Conservation (phyloP, 2,797 vertebrate genomes). For the Enteromius anoplus region DNA sequence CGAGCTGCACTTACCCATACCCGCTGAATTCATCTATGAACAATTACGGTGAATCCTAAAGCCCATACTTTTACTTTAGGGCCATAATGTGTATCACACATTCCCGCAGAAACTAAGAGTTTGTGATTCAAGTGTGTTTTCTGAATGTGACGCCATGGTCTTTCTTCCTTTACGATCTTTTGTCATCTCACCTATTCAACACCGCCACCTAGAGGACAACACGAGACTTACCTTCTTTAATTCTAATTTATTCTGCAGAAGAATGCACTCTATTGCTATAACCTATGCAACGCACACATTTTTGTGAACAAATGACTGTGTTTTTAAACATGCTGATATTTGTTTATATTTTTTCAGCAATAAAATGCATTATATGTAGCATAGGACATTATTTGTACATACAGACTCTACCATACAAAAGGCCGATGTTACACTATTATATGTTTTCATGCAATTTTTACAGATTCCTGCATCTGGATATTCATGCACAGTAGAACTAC, state of each 20-base stretch:
- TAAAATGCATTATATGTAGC: neutral
- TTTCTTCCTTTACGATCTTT: conserved; percentile 44
- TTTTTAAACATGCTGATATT: neutral
- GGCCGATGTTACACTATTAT: neutral
- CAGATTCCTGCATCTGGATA: neutral
- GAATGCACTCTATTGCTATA: neutral
- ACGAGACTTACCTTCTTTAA: neutral
- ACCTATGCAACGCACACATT: neutral
- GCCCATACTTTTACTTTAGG: neutral
- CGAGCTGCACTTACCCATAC: conserved; percentile 11
- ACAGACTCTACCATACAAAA: neutral
- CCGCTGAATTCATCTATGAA: conserved; percentile 21
- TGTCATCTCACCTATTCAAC: neutral
- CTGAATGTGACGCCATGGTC: neutral
- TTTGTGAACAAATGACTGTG: neutral
- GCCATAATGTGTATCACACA: neutral
- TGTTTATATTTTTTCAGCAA: neutral
- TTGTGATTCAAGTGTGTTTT: neutral
- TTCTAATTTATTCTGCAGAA: neutral
- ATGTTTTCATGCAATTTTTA: neutral
- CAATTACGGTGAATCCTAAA: neutral
- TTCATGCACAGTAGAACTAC: neutral
- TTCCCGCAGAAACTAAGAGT: neutral
- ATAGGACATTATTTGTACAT: neutral
- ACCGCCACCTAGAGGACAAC: conserved; percentile 22